These are phyloP conservation scores for Momotus momota DNA, from an alignment of 2,797 vertebrate genomes.

Conservation along the genomic window DNA sequence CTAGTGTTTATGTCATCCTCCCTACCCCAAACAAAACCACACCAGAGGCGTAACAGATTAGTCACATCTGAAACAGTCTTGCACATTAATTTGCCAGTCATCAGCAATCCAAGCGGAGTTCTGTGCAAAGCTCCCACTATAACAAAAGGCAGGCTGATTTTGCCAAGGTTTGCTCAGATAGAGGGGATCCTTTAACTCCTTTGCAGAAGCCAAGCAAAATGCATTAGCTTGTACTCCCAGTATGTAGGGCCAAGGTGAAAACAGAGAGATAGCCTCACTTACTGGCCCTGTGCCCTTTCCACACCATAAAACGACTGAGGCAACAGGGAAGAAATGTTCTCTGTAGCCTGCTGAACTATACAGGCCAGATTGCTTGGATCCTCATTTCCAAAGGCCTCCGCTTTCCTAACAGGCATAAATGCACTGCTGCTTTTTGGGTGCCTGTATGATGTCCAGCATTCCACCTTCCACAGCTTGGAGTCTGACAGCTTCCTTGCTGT, in stretches of 20 bases:
- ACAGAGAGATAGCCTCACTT: neutral
- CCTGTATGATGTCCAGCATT: neutral
- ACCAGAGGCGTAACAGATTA: neutral
- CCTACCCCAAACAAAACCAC: neutral
- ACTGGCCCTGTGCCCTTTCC: slow-evolving; percentile 7
- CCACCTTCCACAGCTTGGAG: neutral
- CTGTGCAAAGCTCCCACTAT: neutral
- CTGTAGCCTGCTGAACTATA: neutral
- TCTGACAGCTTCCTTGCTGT: neutral
- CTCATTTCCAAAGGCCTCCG: neutral
- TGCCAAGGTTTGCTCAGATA: slow-evolving; percentile 28
- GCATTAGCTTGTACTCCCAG: slow-evolving; percentile 2
- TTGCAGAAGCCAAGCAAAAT: slow-evolving; percentile 48
- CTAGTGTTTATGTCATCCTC: neutral
- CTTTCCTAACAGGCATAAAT: neutral
- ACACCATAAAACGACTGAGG: neutral
- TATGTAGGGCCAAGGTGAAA: neutral
- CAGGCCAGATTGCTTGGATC: neutral
- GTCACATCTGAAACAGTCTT: neutral
- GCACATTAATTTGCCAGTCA: neutral
- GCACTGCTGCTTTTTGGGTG: neutral
- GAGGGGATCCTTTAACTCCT: slow-evolving; percentile 10
- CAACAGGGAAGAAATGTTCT: neutral
- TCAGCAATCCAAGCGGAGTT: neutral
- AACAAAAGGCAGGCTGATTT: neutral